These are phyloP conservation scores for Drosophila sproati DNA, from an alignment of 1,140 invertebrate species.

Conservation along the genomic window DNA sequence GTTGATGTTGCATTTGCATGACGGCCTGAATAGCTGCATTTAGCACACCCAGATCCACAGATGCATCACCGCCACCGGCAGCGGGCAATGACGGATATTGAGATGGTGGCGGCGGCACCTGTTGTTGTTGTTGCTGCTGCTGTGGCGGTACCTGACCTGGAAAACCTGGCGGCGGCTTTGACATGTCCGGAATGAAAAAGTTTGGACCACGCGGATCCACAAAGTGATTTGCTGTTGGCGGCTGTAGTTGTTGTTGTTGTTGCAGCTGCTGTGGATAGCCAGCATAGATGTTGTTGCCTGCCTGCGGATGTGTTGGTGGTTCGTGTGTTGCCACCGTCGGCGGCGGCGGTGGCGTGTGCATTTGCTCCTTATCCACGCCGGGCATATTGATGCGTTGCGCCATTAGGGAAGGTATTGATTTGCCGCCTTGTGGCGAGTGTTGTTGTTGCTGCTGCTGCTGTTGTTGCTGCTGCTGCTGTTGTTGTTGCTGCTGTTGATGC, in stretches of 20 bases:
- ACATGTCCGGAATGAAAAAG: constrained; percentile 91
- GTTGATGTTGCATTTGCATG: constrained; percentile 73
- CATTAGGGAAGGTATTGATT: constrained; percentile 71
- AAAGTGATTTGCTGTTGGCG: constrained; percentile 51
- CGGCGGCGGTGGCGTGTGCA: constrained; percentile 50
- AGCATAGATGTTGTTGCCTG: constrained; percentile 55
- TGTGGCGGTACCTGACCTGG: constrained; percentile 33
- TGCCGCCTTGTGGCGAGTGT: constrained; percentile 29
- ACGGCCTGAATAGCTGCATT: constrained; percentile 81
- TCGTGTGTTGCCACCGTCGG: constrained; percentile 40
- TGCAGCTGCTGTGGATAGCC: constrained; percentile 62
- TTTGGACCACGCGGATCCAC: constrained; percentile 79
- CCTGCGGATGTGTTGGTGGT: constrained; percentile 27
- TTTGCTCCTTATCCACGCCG: constrained; percentile 50
- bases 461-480: constrained; percentile 45
- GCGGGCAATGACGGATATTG: constrained; percentile 32
- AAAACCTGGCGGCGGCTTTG: constrained; percentile 93
- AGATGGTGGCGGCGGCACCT: constrained; percentile 30
- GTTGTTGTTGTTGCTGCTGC: constrained; percentile 47
- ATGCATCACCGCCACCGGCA: constrained; percentile 40
- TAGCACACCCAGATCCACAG: constrained; percentile 68
- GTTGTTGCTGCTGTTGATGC: constrained; percentile 46
- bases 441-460: constrained; percentile 36
- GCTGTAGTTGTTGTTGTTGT: constrained; percentile 46
- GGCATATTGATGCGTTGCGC: constrained; percentile 65